Conservation (phyloP, 2,888 invertebrate species). For the Eilema sororculum region DNA sequence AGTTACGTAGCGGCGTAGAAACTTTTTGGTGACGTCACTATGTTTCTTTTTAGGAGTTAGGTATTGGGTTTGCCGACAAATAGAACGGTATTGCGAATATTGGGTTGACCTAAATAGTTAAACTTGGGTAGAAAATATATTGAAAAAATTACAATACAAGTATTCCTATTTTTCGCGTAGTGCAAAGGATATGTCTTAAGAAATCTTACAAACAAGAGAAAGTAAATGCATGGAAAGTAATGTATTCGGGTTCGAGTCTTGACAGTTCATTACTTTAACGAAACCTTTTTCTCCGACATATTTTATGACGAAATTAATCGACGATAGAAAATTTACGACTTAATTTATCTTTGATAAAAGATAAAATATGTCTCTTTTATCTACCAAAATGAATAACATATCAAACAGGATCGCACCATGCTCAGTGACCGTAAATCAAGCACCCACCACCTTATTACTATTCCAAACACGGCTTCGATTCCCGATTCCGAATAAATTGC, state of each 20-base stretch:
- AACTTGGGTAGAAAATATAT: background rate
- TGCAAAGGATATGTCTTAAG: no score
- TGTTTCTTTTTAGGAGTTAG: slow-evolving; percentile 23
- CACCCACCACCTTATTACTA: slow-evolving; percentile 29
- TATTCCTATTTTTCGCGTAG: no score
- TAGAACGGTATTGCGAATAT: background rate
- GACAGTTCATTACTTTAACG: no score
- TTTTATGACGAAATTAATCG: no score
- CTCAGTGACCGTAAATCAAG: slow-evolving; percentile 12
- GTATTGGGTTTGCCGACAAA: background rate
- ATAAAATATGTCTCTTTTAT: background rate
- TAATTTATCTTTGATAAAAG: background rate
- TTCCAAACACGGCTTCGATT: slow-evolving; percentile 31
- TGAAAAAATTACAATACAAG: no score
- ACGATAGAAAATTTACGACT: no score
- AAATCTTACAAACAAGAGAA: no score
- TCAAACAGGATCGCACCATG: background rate
- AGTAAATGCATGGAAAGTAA: no score
- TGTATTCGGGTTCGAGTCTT: no score
- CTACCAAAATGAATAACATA: background rate
- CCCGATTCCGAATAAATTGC: slow-evolving; percentile 29
- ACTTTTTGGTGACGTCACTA: slow-evolving; percentile 19
- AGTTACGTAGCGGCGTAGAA: slow-evolving; percentile 25
- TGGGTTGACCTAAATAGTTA: background rate
- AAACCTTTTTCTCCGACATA: no score